Percentiles rank a stretch among this genome's conserved stretches.
Conservation (phyloP, 2,888 invertebrate genomes). For the Fissipunctia ypsillon region DNA sequence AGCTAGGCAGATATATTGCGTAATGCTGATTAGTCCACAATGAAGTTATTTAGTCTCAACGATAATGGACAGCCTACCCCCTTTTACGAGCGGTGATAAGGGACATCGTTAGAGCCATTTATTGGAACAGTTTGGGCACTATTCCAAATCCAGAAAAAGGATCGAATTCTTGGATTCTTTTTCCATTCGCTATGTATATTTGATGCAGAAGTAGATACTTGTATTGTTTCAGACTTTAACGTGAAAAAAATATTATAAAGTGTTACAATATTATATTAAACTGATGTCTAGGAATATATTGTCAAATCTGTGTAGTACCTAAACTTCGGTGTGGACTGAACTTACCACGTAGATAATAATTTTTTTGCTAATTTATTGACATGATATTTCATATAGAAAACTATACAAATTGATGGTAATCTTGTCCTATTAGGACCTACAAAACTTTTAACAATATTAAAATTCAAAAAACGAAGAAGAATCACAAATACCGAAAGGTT, state of each 20-base stretch:
- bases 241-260: background rate
- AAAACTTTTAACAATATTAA: too few relatives aligned
- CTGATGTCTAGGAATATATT: background rate
- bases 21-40: slow-evolving; percentile 16
- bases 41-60: slow-evolving; percentile 38
- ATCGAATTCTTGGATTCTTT: slow-evolving; percentile 27
- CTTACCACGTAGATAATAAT: background rate
- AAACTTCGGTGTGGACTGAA: background rate
- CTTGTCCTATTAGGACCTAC: too few relatives aligned
- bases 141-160: slow-evolving; percentile 33
- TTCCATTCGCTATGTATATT: background rate
- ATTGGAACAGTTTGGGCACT: slow-evolving; percentile 49
- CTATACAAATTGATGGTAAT: background rate
- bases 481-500: background rate
- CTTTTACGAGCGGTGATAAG: slow-evolving; percentile 52
- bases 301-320: too few relatives aligned
- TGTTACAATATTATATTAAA: background rate
- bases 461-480: too few relatives aligned
- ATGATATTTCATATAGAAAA: background rate
- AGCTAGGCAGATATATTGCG: background rate
- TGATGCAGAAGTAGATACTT: background rate
- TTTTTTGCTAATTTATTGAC: background rate
- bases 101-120: slow-evolving; percentile 46
- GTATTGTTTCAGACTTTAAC: background rate
- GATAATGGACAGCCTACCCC: slow-evolving; percentile 16